Evolutionary conservation across 2,113 vertebrate genomes (phyloP).

Genomic region (Papio anubis): DNA sequence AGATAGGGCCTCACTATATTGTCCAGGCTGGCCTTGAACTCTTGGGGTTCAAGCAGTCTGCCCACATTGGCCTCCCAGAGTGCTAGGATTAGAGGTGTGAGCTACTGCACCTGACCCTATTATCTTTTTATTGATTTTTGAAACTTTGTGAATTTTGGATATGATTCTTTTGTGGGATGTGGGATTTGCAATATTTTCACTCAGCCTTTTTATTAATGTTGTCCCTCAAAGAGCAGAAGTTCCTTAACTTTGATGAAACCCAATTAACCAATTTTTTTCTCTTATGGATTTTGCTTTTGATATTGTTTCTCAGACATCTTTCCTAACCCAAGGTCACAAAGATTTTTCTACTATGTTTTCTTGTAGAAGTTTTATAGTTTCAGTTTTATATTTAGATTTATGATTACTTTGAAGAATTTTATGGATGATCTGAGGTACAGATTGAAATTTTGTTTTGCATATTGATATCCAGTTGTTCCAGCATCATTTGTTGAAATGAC

Average conservation of each 20-base stretch:
- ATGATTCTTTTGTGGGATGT: neutral
- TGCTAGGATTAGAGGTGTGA: no score
- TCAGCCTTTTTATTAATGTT: neutral
- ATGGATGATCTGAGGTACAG: neutral
- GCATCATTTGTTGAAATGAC: neutral
- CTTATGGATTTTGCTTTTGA: neutral
- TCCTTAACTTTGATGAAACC: neutral
- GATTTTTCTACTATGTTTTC: neutral
- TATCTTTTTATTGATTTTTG: neutral
- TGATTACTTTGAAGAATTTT: neutral
- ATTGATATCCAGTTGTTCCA: neutral
- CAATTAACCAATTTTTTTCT: neutral
- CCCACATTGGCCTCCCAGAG: no score
- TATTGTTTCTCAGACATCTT: neutral
- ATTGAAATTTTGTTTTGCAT: neutral
- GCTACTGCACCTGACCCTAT: no score
- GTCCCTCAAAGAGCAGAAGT: neutral
- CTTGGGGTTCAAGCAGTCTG: no score
- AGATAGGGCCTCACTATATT: no score
- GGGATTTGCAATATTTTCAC: neutral
- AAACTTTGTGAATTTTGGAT: neutral
- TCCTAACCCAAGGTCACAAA: neutral
- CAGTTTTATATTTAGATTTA: conserved; percentile 3
- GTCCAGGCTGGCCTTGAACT: no score
- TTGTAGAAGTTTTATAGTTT: neutral